These are phyloP conservation scores for Siphamia tubifer DNA, from an alignment of 2,113 vertebrate genomes.

Conservation along the genomic window DNA sequence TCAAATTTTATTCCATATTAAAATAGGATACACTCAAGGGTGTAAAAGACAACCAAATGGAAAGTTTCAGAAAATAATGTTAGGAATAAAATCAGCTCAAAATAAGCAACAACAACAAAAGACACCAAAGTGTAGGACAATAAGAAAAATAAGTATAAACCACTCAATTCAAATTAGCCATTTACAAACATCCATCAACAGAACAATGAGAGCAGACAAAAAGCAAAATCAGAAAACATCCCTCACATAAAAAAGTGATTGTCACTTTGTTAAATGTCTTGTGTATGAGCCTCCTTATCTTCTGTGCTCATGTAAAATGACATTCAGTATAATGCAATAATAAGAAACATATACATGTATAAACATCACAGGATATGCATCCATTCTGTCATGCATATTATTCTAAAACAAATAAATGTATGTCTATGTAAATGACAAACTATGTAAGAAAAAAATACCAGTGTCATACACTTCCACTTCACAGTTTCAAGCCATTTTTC, in stretches of 20 bases:
- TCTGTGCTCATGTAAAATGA: background rate
- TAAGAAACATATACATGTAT: background rate
- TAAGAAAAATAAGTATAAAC: background rate
- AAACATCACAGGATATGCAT: background rate
- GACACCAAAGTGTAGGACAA: background rate
- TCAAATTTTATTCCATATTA: conserved; percentile 13
- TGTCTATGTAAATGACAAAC: too few relatives aligned
- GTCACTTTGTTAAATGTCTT: background rate
- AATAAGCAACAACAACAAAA: background rate
- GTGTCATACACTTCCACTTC: background rate
- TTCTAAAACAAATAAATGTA: background rate
- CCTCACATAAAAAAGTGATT: conserved; percentile 10
- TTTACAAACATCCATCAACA: too few relatives aligned
- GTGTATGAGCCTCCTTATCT: background rate
- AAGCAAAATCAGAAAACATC: background rate
- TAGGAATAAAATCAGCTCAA: conserved; percentile 2
- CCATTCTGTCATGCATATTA: background rate
- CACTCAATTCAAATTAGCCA: background rate
- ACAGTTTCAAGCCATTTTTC: background rate
- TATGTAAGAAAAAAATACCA: background rate
- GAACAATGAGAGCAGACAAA: background rate
- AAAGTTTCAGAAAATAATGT: background rate
- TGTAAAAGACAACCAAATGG: background rate
- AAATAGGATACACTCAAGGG: background rate
- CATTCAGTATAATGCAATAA: background rate